Conservation (phyloP, 2,113 vertebrate genomes). For the Sceloporus undulatus region DNA sequence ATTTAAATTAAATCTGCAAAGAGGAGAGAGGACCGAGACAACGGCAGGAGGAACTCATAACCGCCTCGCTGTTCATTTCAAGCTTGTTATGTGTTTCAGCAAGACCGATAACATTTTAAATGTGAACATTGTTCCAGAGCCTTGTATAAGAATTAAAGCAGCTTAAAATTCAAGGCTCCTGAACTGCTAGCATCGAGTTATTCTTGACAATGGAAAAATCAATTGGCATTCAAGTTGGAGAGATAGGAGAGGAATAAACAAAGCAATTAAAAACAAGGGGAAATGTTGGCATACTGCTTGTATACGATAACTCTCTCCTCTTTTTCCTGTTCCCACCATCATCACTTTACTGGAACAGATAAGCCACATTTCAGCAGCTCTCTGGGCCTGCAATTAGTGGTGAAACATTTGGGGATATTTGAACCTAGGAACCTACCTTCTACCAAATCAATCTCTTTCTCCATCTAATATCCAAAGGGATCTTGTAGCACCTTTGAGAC, state of each 20-base stretch:
- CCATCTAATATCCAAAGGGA: too few species aligned
- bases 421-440: too few species aligned
- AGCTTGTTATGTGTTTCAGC: constrained; percentile 66
- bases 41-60: constrained; percentile 18
- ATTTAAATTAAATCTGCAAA: constrained; percentile 72
- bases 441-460: too few species aligned
- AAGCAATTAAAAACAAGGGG: constrained; percentile 24
- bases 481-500: too few species aligned
- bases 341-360: not conserved
- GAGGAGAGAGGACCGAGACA: not conserved
- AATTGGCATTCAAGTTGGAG: constrained; percentile 62
- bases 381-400: too few species aligned
- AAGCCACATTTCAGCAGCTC: rapidly evolving
- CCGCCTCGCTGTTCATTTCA: constrained; percentile 62
- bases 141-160: constrained; percentile 59
- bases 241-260: constrained; percentile 61
- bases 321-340: not conserved
- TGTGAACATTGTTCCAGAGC: constrained; percentile 65
- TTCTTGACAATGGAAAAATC: constrained; percentile 63
- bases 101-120: constrained; percentile 72
- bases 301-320: rapidly evolving
- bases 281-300: not conserved
- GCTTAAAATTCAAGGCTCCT: constrained; percentile 60
- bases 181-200: constrained; percentile 59
- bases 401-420: too few species aligned